Evolutionary conservation across 1,140 invertebrate species (phyloP), one percentile per base, ranked within the genome.

Genomic region (Branchinecta lynchi): DNA sequence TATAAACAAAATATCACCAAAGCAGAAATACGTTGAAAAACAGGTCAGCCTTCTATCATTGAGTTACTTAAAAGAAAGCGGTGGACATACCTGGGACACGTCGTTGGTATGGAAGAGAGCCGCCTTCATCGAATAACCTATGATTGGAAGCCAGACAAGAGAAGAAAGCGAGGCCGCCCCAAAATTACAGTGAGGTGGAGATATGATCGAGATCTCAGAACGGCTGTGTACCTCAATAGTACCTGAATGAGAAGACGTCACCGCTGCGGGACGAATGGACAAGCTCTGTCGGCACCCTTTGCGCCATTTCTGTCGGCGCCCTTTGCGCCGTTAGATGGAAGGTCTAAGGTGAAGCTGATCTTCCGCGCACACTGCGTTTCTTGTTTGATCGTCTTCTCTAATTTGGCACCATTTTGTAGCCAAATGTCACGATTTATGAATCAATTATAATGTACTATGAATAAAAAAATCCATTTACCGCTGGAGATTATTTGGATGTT

Each of bases 311-410:
- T 51, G 46, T 9, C n/a, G 46, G n/a, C 46, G 9, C 46, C n/a
- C 46, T 51, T 51, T 51, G n/a, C 46, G n/a, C 46, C 46, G 46
- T 51, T n/a, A 51, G n/a, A n/a, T n/a, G n/a, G n/a, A n/a, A n/a
- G n/a, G n/a, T n/a, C n/a, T n/a, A n/a, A n/a, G n/a, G n/a, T n/a
- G n/a, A n/a, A n/a, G n/a, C n/a, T n/a, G n/a, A n/a, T n/a, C n/a
- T n/a, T n/a, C n/a, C n/a, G n/a, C n/a, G n/a, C n/a, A n/a, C n/a
- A n/a, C n/a, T n/a, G n/a, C n/a, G n/a, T n/a, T n/a, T n/a, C n/a
- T n/a, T n/a, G n/a, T n/a, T n/a, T n/a, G n/a, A n/a, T n/a, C n/a
- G n/a, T n/a, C n/a, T n/a, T n/a, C n/a, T n/a, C n/a, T n/a, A n/a
- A n/a, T n/a, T n/a, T n/a, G n/a, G n/a, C n/a, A n/a, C n/a, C n/a